Evolutionary conservation across 2,113 vertebrate genomes (phyloP), one percentile per base, ranked within the genome.

Genomic region (Indicator maculatus): DNA sequence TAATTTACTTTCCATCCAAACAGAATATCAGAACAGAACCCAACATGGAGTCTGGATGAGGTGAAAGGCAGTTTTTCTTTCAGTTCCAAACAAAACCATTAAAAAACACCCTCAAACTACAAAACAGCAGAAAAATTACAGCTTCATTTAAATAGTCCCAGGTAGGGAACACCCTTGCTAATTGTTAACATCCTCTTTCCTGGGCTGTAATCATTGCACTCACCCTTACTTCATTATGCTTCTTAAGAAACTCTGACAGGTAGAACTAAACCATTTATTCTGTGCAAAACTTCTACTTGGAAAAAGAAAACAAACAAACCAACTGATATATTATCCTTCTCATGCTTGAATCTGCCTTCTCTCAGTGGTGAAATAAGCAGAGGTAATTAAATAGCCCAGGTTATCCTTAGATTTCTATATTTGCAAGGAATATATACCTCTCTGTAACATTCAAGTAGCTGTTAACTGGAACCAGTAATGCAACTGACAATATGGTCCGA

Each of bases 251-350:
- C 3, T 74, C 12, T 10, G 2, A 47, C 11, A 30, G 4, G 31
- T 47, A 70, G 85, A 79, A 33, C 1, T 4, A 67, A 59, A 18
- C 8, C 1, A 26, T 3, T 1, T 45, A 39, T 7, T 53, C 7
- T 24, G 9, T 31, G 11, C 1, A 12, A 55, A 58, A 58, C 0
- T 77, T 61, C 5, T 44, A 20, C 3, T 13, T 38, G 19, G 45
- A 45, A 19, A 45, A 92, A 56, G 31, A 17, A 72, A 38, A 3
- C 21, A 41, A 74, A 23, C 8, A 63, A 76, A 7, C 1, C 5
- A 41, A 41, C 11, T 41, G 65, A 50, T 0, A 0, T 0, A 6
- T 39, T n/a, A 10, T 3, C 12, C 50, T 78, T 88, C 23, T 75
- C 1, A 18, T 59, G 28, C 3, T 45, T 85, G 12, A 56, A 44